Conservation (phyloP, 2,113 vertebrate species). For the Oreochromis niloticus region DNA sequence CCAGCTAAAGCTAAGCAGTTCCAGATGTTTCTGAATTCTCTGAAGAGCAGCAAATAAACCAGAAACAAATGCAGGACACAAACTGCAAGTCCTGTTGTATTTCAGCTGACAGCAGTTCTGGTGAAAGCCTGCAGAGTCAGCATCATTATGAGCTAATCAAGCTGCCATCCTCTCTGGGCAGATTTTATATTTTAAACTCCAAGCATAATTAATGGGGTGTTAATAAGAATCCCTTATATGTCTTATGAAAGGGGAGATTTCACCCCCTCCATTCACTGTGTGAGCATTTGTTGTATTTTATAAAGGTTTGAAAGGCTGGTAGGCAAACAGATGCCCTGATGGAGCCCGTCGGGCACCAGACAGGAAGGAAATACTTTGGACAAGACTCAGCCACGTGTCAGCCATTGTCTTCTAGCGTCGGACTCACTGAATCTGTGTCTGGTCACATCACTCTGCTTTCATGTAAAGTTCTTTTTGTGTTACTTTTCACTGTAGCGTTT, state of each 20-base stretch:
- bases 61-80: background rate
- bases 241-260: rapidly evolving
- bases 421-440: background rate
- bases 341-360: background rate
- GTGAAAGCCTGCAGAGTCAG: background rate
- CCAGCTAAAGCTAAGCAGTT: background rate
- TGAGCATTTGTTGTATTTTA: background rate
- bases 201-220: background rate
- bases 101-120: background rate
- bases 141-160: background rate
- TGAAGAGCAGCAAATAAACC: slow-evolving; percentile 27
- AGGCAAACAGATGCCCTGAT: background rate
- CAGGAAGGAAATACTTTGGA: background rate
- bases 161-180: background rate
- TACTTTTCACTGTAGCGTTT: background rate
- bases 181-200: background rate
- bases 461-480: background rate
- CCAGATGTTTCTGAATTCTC: slow-evolving; percentile 36
- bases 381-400: slow-evolving; percentile 13
- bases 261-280: background rate
- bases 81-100: background rate
- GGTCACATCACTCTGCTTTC: background rate
- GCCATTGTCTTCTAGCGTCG: background rate
- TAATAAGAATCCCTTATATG: background rate
- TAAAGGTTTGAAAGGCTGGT: background rate